A percentile compares a stretch with the other conserved stretches of the same genome.
Evolutionary conservation across 2,888 invertebrate species (phyloP).

Genomic region (Notocelia uddmanniana): DNA sequence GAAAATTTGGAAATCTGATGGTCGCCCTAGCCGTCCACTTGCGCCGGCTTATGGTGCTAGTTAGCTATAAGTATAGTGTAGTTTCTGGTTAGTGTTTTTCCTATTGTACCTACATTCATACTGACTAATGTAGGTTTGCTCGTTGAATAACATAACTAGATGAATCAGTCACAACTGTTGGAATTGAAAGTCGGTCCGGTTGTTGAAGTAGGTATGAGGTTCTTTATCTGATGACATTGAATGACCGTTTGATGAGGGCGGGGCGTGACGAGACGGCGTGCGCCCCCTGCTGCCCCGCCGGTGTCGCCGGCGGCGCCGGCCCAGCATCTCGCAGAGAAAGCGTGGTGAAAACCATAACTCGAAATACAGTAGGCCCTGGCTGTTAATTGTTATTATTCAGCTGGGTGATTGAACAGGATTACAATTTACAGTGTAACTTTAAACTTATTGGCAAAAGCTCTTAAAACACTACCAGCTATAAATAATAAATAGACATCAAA

Average conservation of each 20-base stretch:
- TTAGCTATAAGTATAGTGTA: no score
- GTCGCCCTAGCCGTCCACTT: no score
- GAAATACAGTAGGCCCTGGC: conserved; percentile 10
- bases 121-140: no score
- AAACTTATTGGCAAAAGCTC: background rate
- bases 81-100: no score
- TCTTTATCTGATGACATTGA: conserved; percentile 30
- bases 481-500: no score
- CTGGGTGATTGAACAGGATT: conserved; percentile 10
- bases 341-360: conserved; percentile 38
- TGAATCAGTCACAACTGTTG: background rate
- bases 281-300: conserved; percentile 26
- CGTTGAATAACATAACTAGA: no score
- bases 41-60: no score
- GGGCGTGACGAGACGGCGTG: conserved; percentile 5
- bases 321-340: conserved; percentile 38
- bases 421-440: conserved; percentile 1
- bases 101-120: no score
- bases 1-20: no score
- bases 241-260: conserved; percentile 44
- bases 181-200: conserved; percentile 26
- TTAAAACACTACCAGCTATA: background rate
- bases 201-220: conserved; percentile 28
- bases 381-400: conserved; percentile 33
- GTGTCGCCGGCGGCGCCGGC: conserved; percentile 17